Evolutionary conservation across 2,113 vertebrate species (phyloP).

Genomic region (Equus przewalskii): DNA sequence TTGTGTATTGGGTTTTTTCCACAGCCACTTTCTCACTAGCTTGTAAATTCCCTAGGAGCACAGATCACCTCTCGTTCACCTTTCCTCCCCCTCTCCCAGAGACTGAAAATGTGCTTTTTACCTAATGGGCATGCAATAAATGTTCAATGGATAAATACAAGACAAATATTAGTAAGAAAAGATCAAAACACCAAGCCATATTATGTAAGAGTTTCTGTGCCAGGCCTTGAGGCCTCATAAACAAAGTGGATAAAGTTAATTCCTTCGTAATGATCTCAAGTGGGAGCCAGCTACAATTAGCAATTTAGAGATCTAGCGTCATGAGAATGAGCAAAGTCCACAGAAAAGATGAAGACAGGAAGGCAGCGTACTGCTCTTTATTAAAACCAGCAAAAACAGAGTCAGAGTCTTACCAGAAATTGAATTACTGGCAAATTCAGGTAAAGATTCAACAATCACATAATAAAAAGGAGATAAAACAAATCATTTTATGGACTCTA

Average conservation of each 20-base stretch:
- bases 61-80: neutral
- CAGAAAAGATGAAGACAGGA: neutral
- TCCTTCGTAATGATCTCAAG: neutral
- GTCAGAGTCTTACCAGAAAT: neutral
- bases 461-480: neutral
- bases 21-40: neutral
- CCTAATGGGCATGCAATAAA: neutral
- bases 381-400: neutral
- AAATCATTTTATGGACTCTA: neutral
- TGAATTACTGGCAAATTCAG: neutral
- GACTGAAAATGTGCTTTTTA: neutral
- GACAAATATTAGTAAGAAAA: neutral
- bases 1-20: neutral
- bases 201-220: neutral
- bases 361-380: neutral
- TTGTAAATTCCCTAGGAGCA: neutral
- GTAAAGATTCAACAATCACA: neutral
- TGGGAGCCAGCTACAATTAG: neutral
- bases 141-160: neutral
- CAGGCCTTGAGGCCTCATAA: neutral
- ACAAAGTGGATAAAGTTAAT: conserved; percentile 14
- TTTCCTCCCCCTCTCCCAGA: neutral
- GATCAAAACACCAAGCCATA: neutral
- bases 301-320: neutral
- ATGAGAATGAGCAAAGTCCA: neutral